Conservation (phyloP, 2,113 vertebrate genomes). For the Ibidorhyncha struthersii region DNA sequence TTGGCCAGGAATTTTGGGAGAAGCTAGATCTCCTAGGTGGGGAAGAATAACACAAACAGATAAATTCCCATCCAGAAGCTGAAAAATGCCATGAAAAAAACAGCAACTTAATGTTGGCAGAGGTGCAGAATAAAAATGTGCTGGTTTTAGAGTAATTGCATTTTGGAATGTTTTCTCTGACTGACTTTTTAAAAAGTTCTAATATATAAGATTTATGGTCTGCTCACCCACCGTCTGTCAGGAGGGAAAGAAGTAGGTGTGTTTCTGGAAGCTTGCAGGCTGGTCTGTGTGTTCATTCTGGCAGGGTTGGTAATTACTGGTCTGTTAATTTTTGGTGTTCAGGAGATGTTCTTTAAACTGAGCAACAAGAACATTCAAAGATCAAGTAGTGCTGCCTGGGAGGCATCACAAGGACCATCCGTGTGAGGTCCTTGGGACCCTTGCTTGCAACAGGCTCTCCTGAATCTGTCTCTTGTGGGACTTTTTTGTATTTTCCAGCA, state of each 20-base stretch:
- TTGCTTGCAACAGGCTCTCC: fast-evolving
- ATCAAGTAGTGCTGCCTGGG: background rate
- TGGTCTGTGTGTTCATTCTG: background rate
- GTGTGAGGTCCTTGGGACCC: background rate
- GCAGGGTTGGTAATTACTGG: background rate
- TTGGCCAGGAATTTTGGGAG: background rate
- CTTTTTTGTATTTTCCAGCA: background rate
- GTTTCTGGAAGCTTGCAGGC: background rate
- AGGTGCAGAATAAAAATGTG: background rate
- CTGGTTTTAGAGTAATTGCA: background rate
- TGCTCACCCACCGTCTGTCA: background rate
- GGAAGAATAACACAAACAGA: background rate
- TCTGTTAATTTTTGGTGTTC: background rate
- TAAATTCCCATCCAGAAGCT: background rate
- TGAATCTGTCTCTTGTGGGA: too few relatives aligned
- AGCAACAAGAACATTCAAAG: background rate
- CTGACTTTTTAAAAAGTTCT: background rate
- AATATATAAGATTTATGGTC: background rate
- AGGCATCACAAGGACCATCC: background rate
- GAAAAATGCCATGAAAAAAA: background rate
- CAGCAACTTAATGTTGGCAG: background rate
- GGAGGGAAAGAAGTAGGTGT: background rate
- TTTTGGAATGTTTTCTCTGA: background rate
- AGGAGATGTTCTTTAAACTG: background rate
- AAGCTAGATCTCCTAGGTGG: background rate